These are phyloP conservation scores for Nezara viridula DNA, from an alignment of 2,888 invertebrate genomes.

Conservation along the genomic window DNA sequence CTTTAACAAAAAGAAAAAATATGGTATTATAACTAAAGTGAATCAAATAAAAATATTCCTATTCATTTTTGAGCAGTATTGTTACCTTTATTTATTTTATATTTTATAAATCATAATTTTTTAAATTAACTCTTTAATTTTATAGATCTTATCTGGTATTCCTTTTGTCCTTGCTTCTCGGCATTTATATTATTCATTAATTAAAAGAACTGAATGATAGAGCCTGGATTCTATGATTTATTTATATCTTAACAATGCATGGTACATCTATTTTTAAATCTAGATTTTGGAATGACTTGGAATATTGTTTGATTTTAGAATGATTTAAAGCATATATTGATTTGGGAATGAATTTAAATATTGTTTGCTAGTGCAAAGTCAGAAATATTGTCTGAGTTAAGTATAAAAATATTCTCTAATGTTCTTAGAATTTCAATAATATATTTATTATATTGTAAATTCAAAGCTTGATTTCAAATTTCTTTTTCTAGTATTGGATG, in stretches of 20 bases:
- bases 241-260: conserved; percentile 6
- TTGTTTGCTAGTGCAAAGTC: not conserved
- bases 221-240: not conserved
- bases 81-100: not conserved
- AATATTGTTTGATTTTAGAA: not conserved
- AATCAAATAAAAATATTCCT: no score
- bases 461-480: not conserved
- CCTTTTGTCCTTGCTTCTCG: not conserved
- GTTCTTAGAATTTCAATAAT: conserved; percentile 2
- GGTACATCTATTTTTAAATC: not conserved
- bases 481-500: not conserved
- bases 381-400: not conserved
- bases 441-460: not conserved
- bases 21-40: no score
- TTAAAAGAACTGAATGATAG: not conserved
- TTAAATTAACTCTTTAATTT: no score
- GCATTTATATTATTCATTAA: not conserved
- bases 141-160: not conserved
- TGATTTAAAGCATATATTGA: not conserved
- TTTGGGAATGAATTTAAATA: not conserved
- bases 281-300: not conserved
- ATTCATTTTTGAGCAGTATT: no score
- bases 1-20: no score
- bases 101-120: not conserved
- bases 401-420: not conserved